Evolutionary conservation across 2,888 invertebrate species (phyloP), one percentile per base, ranked within the genome.

Genomic region (Phyllotreta striolata): DNA sequence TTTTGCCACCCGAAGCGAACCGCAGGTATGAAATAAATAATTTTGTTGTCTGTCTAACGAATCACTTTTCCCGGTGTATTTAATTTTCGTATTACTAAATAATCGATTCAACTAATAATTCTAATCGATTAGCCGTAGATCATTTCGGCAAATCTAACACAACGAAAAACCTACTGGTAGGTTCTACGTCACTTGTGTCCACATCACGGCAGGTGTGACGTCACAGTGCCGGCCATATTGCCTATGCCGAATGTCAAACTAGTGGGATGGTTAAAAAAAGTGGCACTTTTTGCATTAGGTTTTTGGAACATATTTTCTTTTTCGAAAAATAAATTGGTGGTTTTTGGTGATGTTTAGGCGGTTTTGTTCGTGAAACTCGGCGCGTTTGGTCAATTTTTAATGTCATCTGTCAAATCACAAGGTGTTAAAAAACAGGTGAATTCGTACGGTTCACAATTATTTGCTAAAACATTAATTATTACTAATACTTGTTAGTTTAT

Each of bases 1-100:
- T 93, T 73, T 84, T 93, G 74, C 93, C 93, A 68, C 91, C 92
- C 63, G 93, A 93, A 82, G 87, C 91, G 72, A 93, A 93, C 78
- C 86, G 93, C 85, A 91, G 93, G 93, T 92, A 86, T 81, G 62
- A 39, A 34, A n/a, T 35, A 35, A 24, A 24, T 24, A 24, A 24
- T 24, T 24, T 24, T 24, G 24, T 24, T 24, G 24, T 24, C 4
- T n/a, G n/a, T 24, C 24, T 24, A 24, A 24, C 24, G 24, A 24
- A 24, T 24, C 24, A 24, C 24, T 24, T 24, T 1, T 24, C 24
- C 4, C 24, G 24, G 24, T 3, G 2, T 2, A 3, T 41, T 41
- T 4, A 41, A 41, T 12, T 41, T 41, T 41, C 3, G 12, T 3
- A 55, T 35, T 38, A 38, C 38, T 54, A 49, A 13, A 12, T 55